Conservation (phyloP, 1,140 invertebrate species). For the Nasonia giraulti region DNA sequence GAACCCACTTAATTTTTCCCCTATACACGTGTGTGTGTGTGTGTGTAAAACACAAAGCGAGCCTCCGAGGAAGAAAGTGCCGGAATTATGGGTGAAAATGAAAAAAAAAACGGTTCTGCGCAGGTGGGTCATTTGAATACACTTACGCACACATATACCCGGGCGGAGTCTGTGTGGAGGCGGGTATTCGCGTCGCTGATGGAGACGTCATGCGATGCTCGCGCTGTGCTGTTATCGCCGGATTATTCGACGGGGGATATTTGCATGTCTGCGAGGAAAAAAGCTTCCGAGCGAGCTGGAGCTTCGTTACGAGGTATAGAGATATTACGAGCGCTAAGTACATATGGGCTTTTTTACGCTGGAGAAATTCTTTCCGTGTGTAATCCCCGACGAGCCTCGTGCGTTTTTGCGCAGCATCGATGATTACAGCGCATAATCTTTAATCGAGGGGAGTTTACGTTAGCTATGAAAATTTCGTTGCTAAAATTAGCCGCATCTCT, state of each 20-base stretch:
- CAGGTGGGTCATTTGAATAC: constrained; percentile 20
- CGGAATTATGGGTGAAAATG: background rate
- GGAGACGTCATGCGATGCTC: constrained; percentile 24
- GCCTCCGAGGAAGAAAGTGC: constrained; percentile 1
- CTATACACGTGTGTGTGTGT: background rate
- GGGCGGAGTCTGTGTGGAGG: background rate
- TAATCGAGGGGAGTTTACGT: background rate
- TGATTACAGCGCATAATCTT: background rate
- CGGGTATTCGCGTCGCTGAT: background rate
- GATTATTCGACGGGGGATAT: background rate
- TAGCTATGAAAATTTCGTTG: background rate
- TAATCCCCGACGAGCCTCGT: background rate
- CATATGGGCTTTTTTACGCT: constrained; percentile 15
- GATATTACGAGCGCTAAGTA: background rate
- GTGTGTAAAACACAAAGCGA: background rate
- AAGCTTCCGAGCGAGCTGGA: background rate
- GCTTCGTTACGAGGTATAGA: background rate
- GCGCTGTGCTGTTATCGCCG: background rate
- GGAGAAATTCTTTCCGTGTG: background rate
- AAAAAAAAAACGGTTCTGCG: background rate
- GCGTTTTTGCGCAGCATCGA: background rate
- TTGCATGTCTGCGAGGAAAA: background rate
- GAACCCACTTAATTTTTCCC: constrained; percentile 7
- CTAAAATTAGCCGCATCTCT: background rate
- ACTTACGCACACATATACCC: background rate